Percentiles rank a stretch among this genome's conserved stretches.
Conservation (phyloP, 2,113 vertebrate species). For the Coryphaenoides rupestris region DNA sequence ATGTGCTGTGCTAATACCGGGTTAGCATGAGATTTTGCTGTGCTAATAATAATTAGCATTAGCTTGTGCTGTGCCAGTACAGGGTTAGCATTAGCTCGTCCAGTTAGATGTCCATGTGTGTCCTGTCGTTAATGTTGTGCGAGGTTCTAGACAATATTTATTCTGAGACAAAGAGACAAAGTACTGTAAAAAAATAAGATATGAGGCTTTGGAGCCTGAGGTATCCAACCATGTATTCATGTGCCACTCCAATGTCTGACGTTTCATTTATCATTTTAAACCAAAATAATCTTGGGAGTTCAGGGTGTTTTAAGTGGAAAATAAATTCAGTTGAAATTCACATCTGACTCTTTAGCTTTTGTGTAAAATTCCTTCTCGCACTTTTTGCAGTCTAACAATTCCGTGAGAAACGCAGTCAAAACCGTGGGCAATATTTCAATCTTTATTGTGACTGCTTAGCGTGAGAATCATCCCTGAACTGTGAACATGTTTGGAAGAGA, state of each 20-base stretch:
- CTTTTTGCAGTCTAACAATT: no score
- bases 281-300: conserved; percentile 63
- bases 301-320: conserved; percentile 61
- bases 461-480: no score
- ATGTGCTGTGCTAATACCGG: no score
- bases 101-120: conserved; percentile 27
- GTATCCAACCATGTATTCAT: conserved; percentile 43
- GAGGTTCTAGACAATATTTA: conserved; percentile 58
- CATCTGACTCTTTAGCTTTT: background rate
- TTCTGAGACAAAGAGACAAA: conserved; percentile 53
- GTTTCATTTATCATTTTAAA: conserved; percentile 54
- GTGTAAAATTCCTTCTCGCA: no score
- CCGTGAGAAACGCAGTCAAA: no score
- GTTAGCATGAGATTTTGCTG: no score
- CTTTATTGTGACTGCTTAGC: no score
- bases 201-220: conserved; percentile 55
- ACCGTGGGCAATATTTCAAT: no score
- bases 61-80: no score
- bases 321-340: conserved; percentile 63
- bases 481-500: no score
- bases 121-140: conserved; percentile 53
- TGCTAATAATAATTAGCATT: no score
- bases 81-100: no score
- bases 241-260: conserved; percentile 58
- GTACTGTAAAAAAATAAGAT: conserved; percentile 63